Evolutionary conservation across 2,797 vertebrate species (phyloP).

Genomic region (Heteromormyrus szaboi): DNA sequence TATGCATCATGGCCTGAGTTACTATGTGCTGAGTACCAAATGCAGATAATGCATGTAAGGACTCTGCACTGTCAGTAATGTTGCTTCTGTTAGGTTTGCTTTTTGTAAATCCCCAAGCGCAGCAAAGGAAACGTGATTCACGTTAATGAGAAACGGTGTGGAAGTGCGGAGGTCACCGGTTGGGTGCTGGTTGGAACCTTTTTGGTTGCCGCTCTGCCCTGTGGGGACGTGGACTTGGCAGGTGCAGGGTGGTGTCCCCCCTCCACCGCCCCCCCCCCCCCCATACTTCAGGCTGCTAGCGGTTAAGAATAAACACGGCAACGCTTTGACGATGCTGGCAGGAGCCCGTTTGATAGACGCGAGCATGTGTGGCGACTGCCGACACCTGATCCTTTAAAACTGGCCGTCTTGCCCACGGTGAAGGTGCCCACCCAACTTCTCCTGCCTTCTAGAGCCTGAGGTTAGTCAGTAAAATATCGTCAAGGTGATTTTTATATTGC

Average conservation of each 20-base stretch:
- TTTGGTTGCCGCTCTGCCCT: slow-evolving; percentile 19
- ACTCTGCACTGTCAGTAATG: background rate
- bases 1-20: background rate
- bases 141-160: background rate
- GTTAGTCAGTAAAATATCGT: slow-evolving; percentile 54
- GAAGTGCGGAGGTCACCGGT: background rate
- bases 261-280: slow-evolving; percentile 37
- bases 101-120: background rate
- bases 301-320: slow-evolving; percentile 65
- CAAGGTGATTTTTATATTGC: slow-evolving; percentile 30
- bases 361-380: slow-evolving; percentile 70
- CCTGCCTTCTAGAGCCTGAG: slow-evolving; percentile 63
- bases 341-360: slow-evolving; percentile 88
- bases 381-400: slow-evolving; percentile 81
- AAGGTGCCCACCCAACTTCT: slow-evolving; percentile 67
- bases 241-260: slow-evolving; percentile 21
- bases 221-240: slow-evolving; percentile 24
- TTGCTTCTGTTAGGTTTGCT: background rate
- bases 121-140: background rate
- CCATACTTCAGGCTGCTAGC: slow-evolving; percentile 44
- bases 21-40: background rate
- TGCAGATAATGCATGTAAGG: background rate
- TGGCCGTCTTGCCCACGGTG: slow-evolving; percentile 68
- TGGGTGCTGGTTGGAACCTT: background rate
- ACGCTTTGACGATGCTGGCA: slow-evolving; percentile 76